Conservation (phyloP, 2,888 invertebrate genomes). For the Tortrix viridana region DNA sequence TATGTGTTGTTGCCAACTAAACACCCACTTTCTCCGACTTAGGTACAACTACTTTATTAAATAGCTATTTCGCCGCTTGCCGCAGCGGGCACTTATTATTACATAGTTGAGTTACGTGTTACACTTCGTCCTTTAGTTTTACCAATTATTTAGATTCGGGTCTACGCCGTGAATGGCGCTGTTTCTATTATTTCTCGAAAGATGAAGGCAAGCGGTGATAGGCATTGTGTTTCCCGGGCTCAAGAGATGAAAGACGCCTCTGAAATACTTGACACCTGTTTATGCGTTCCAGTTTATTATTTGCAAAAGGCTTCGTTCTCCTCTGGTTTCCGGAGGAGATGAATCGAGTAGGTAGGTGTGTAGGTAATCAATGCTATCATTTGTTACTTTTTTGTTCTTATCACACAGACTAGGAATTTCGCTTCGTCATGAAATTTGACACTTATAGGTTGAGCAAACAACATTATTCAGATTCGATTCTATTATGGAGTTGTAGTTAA, state of each 20-base stretch:
- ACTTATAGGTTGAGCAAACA: too few relatives aligned
- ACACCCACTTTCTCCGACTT: slow-evolving; percentile 50
- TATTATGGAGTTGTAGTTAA: background rate
- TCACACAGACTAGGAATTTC: slow-evolving; percentile 14
- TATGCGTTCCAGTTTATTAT: slow-evolving; percentile 52
- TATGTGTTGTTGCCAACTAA: slow-evolving; percentile 47
- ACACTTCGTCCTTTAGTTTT: slow-evolving; percentile 46
- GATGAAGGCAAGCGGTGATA: slow-evolving; percentile 33
- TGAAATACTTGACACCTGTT: slow-evolving; percentile 50
- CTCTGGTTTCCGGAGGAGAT: slow-evolving; percentile 10
- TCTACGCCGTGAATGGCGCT: slow-evolving; percentile 42
- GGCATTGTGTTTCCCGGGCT: slow-evolving; percentile 39
- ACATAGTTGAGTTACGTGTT: slow-evolving; percentile 18
- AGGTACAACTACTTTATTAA: slow-evolving; percentile 54
- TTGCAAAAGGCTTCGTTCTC: slow-evolving; percentile 45
- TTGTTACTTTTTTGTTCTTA: slow-evolving; percentile 22
- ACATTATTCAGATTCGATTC: too few relatives aligned
- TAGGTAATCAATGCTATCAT: slow-evolving; percentile 16
- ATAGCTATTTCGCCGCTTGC: slow-evolving; percentile 51
- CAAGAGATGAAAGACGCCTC: slow-evolving; percentile 38
- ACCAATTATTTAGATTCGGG: slow-evolving; percentile 53
- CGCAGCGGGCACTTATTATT: slow-evolving; percentile 25
- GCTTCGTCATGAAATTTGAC: background rate
- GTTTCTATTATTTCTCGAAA: slow-evolving; percentile 40
- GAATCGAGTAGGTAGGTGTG: slow-evolving; percentile 22